A percentile compares a stretch with the other conserved stretches of the same genome.
phyloP scores from a whole-genome alignment of 2,113 vertebrate species.

The Zosterops lateralis region DNA sequence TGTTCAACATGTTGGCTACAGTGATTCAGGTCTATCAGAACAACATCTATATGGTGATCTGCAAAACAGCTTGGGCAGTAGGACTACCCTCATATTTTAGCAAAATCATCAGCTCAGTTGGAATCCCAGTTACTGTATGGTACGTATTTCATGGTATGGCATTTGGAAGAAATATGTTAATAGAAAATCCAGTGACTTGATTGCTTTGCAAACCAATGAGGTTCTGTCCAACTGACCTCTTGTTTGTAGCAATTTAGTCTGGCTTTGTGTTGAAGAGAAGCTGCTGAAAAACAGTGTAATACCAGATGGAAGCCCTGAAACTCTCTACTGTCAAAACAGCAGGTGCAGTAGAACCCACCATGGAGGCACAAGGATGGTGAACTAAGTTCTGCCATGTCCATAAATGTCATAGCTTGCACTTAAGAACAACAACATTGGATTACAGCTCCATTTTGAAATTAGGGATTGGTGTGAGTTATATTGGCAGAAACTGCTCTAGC shows the following conservation, averaged over 20 bases:
- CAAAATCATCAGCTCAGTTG: neutral
- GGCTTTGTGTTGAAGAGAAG: neutral
- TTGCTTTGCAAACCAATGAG: neutral
- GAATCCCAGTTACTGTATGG: neutral
- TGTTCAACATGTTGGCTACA: fast-evolving
- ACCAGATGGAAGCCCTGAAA: neutral
- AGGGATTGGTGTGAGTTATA: neutral
- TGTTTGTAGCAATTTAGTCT: neutral
- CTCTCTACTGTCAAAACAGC: neutral
- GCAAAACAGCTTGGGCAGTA: neutral
- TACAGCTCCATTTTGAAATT: neutral
- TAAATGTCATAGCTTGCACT: neutral
- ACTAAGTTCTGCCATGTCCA: neutral
- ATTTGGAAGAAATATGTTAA: neutral
- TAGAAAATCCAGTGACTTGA: neutral
- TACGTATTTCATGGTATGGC: fast-evolving
- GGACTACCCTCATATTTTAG: neutral
- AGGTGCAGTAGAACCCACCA: neutral
- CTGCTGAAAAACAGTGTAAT: neutral
- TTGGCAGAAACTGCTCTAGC: neutral
- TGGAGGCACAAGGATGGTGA: fast-evolving
- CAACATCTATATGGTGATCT: neutral
- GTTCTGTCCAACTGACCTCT: neutral
- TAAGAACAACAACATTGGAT: neutral
- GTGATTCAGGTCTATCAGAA: neutral